Evolutionary conservation across 2,797 vertebrate genomes (phyloP).

Genomic region (Gambusia yucatana): DNA sequence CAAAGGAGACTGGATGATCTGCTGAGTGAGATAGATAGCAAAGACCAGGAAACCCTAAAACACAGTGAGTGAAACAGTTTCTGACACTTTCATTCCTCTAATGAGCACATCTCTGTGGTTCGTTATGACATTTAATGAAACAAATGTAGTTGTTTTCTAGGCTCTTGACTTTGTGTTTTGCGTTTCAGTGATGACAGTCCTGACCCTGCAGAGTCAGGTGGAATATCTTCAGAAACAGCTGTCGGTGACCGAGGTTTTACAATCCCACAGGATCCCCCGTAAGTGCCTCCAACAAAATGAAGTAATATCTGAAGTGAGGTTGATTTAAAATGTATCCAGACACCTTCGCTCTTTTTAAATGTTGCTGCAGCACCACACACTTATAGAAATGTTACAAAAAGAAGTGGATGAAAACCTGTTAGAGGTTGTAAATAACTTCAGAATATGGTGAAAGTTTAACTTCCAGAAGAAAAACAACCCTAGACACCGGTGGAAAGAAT

Average conservation of each 20-base stretch:
- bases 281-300: constrained; percentile 14
- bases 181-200: constrained; percentile 48
- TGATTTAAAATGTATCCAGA: neutral
- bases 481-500: neutral
- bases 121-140: neutral
- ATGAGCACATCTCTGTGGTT: neutral
- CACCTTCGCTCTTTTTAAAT: neutral
- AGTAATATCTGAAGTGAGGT: neutral
- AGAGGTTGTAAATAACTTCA: neutral
- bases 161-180: neutral
- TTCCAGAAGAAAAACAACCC: neutral
- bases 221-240: constrained; percentile 28
- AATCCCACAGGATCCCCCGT: constrained; percentile 2
- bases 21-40: neutral
- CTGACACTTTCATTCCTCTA: neutral
- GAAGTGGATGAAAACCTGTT: neutral
- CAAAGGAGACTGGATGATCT: constrained; percentile 29
- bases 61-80: constrained; percentile 47
- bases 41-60: constrained; percentile 8
- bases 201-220: constrained; percentile 46
- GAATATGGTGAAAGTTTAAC: neutral
- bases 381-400: neutral
- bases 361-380: neutral
- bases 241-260: neutral
- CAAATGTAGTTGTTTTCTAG: neutral